Percentiles rank a stretch among this genome's conserved stretches.
phyloP scores from a whole-genome alignment of 2,888 invertebrate genomes.

The Eledone cirrhosa region DNA sequence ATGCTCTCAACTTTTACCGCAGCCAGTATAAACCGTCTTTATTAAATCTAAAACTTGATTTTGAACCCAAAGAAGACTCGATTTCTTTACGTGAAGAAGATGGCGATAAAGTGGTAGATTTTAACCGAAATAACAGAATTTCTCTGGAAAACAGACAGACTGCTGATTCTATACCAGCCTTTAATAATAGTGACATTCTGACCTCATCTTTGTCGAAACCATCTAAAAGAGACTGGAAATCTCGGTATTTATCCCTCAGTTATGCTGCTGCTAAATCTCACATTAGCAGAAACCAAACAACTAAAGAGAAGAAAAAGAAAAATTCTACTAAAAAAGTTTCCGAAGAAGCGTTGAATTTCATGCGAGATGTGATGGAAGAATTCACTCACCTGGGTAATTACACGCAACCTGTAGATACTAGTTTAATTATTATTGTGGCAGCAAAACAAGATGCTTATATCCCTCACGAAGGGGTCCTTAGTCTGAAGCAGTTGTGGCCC shows the following conservation, averaged over 20 bases:
- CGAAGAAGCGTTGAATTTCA: constrained; percentile 84
- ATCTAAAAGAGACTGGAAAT: background rate
- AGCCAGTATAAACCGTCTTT: constrained; percentile 2
- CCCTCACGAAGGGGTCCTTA: constrained; percentile 83
- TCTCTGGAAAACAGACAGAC: background rate
- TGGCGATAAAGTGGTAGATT: background rate
- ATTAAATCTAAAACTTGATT: background rate
- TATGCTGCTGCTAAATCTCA: constrained; percentile 27
- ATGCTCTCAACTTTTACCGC: background rate
- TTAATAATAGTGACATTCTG: background rate
- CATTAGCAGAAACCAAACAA: background rate
- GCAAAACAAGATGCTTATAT: constrained; percentile 87
- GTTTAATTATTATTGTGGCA: constrained; percentile 87
- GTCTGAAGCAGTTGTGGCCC: constrained; percentile 90
- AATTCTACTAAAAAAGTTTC: background rate
- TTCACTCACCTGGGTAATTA: constrained; percentile 97
- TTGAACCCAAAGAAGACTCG: constrained; percentile 11
- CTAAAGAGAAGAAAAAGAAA: background rate
- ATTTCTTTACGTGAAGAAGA: background rate
- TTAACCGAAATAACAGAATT: background rate
- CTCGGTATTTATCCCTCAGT: constrained; percentile 1
- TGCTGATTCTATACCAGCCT: background rate
- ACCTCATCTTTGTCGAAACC: background rate
- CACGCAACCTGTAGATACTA: constrained; percentile 83
- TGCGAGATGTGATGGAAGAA: constrained; percentile 98